Percentiles rank a stretch among this genome's conserved stretches.
Evolutionary conservation across 2,113 vertebrate genomes (phyloP).

Genomic region (Pseudopipra pipra): DNA sequence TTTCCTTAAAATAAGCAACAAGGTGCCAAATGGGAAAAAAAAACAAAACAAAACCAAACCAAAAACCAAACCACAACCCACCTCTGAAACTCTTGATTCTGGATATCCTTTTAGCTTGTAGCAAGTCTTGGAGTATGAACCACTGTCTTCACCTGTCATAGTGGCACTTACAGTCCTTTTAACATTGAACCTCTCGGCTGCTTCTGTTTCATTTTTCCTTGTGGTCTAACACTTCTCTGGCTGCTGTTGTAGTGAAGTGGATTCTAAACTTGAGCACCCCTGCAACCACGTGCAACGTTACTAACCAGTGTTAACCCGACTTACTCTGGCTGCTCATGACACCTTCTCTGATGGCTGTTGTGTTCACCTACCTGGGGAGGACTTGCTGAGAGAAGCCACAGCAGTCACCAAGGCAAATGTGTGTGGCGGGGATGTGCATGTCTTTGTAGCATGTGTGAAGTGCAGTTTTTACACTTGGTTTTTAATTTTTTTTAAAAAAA

Average conservation of each 20-base stretch:
- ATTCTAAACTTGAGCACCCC: constrained; percentile 71
- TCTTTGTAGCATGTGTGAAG: constrained; percentile 79
- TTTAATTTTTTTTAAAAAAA: neutral
- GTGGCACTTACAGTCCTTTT: constrained; percentile 68
- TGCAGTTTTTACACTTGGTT: constrained; percentile 51
- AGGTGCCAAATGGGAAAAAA: constrained; percentile 38
- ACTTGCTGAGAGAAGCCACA: constrained; percentile 75
- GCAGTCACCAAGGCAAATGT: constrained; percentile 78
- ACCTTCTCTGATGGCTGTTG: constrained; percentile 69
- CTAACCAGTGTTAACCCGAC: constrained; percentile 82
- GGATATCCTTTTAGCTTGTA: constrained; percentile 46
- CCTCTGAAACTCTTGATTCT: constrained; percentile 44
- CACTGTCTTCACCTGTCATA: constrained; percentile 45
- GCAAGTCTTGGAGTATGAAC: constrained; percentile 53
- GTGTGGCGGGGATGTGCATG: constrained; percentile 77
- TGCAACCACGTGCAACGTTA: constrained; percentile 73
- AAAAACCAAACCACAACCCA: constrained; percentile 10
- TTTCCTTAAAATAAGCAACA: constrained; percentile 17
- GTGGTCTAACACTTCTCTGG: constrained; percentile 74
- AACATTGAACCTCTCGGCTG: constrained; percentile 68
- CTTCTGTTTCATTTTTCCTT: constrained; percentile 69
- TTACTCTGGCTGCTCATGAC: constrained; percentile 75
- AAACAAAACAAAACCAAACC: neutral
- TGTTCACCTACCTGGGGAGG: constrained; percentile 72
- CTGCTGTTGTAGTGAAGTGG: constrained; percentile 76